phyloP scores from a whole-genome alignment of 2,113 vertebrate species.

The Macaca nemestrina region DNA sequence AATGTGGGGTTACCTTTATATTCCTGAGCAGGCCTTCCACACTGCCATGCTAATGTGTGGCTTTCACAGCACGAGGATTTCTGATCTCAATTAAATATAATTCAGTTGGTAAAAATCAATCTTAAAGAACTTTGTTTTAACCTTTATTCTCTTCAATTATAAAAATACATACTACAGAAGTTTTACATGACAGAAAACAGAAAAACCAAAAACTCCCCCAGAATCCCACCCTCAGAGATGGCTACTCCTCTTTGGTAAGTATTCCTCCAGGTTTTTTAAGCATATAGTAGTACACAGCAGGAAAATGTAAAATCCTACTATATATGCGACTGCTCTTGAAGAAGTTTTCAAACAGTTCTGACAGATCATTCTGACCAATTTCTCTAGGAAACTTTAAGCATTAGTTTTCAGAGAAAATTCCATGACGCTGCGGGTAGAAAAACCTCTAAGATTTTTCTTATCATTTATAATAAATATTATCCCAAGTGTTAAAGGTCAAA shows the following conservation, averaged over 20 bases:
- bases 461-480: background rate
- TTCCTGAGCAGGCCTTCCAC: background rate
- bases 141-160: conserved; percentile 54
- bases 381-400: background rate
- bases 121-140: background rate
- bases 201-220: background rate
- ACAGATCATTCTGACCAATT: background rate
- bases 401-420: background rate
- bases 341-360: background rate
- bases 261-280: background rate
- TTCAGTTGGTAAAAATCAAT: background rate
- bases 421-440: background rate
- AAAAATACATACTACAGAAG: conserved; percentile 6
- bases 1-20: background rate
- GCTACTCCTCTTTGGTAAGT: background rate
- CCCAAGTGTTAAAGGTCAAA: background rate
- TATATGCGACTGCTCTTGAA: background rate
- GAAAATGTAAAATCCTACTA: background rate
- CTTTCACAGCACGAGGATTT: background rate
- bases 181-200: background rate
- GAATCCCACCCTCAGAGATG: background rate
- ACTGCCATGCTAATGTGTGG: background rate
- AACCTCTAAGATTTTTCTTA: background rate
- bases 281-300: background rate
- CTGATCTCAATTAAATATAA: background rate